Conservation (phyloP, 2,888 invertebrate species). For the Philaethria dido region DNA sequence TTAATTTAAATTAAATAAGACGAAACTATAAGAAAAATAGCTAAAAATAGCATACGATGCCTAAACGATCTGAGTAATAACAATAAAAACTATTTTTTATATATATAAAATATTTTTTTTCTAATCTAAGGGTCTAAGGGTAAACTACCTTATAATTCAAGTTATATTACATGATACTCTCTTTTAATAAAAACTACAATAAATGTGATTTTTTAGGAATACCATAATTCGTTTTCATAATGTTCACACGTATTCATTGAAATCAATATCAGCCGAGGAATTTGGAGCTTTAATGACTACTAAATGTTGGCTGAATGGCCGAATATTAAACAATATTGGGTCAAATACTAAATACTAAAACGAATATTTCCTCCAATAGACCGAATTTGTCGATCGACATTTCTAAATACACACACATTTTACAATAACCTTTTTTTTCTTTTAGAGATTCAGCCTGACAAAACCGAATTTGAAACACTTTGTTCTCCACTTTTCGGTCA, state of each 20-base stretch:
- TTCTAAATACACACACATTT: not conserved
- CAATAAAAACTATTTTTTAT: too few relatives aligned
- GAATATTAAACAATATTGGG: not conserved
- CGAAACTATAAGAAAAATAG: not conserved
- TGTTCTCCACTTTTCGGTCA: too few relatives aligned
- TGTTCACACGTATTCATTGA: not conserved
- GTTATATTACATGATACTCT: too few relatives aligned
- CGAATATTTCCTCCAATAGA: not conserved
- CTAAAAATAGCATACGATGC: too few relatives aligned
- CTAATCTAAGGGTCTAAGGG: too few relatives aligned
- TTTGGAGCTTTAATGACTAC: not conserved
- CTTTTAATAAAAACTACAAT: not conserved
- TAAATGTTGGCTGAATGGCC: not conserved
- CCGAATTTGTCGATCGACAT: not conserved
- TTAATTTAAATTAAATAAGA: not conserved
- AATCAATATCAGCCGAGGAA: not conserved
- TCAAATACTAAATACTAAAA: slow-evolving; percentile 6
- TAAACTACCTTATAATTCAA: too few relatives aligned
- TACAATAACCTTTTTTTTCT: too few relatives aligned
- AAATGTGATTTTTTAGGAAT: not conserved
- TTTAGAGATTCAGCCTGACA: too few relatives aligned
- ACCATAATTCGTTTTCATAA: not conserved
- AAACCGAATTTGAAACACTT: too few relatives aligned
- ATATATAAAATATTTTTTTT: too few relatives aligned
- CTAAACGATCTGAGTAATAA: too few relatives aligned